These are phyloP conservation scores for Acanthurus leucopareius DNA, from an alignment of 2,797 vertebrate genomes.

Conservation along the genomic window DNA sequence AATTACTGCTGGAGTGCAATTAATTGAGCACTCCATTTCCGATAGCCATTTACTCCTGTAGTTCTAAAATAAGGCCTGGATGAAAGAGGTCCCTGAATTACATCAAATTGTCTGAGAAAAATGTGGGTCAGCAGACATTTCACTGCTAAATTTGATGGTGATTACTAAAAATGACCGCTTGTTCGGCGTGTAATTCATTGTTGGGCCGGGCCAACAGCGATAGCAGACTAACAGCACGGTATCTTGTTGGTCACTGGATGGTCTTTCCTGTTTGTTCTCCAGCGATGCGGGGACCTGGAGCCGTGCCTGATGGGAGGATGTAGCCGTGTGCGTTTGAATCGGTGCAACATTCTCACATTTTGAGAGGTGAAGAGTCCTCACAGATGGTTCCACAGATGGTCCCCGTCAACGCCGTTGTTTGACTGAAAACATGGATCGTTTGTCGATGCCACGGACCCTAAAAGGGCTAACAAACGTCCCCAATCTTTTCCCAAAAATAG, in stretches of 20 bases:
- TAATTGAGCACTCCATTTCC: constrained; percentile 56
- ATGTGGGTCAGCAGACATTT: constrained; percentile 19
- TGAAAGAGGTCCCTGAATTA: constrained; percentile 33
- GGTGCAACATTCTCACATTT: constrained; percentile 56
- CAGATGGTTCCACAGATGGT: constrained; percentile 84
- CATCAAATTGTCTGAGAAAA: constrained; percentile 36
- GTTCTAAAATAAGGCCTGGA: constrained; percentile 44
- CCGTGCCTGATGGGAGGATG: constrained; percentile 67
- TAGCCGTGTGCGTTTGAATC: constrained; percentile 57
- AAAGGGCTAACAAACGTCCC: constrained; percentile 49
- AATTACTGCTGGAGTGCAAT: constrained; percentile 58
- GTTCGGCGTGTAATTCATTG: neutral
- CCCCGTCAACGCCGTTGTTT: constrained; percentile 62
- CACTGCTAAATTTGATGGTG: constrained; percentile 19
- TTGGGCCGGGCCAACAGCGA: constrained; percentile 39
- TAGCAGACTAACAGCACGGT: constrained; percentile 63
- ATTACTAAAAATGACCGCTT: neutral
- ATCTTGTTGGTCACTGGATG: constrained; percentile 74
- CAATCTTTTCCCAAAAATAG: constrained; percentile 40
- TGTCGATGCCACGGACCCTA: constrained; percentile 50
- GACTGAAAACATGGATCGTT: constrained; percentile 68
- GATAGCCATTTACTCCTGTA: constrained; percentile 40
- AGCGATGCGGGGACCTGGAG: constrained; percentile 77
- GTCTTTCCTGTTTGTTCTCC: constrained; percentile 81
- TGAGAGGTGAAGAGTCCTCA: constrained; percentile 70